Evolutionary conservation across 1,140 invertebrate genomes (phyloP).

Genomic region (Zaprionus capensis): DNA sequence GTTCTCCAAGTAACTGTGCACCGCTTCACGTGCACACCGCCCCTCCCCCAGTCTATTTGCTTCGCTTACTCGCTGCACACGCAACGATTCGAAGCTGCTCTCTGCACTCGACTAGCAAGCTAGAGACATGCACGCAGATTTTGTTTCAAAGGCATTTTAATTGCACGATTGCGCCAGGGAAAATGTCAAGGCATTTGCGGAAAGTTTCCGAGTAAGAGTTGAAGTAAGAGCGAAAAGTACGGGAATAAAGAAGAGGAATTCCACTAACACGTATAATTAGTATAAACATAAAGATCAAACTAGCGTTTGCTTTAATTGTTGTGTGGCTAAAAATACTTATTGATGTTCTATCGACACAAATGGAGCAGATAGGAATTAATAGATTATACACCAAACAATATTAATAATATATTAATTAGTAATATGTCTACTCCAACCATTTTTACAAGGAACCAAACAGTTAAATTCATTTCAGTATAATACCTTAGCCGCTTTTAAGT

Average conservation of each 20-base stretch:
- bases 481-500: too few species aligned
- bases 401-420: too few species aligned
- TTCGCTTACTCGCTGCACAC: neutral
- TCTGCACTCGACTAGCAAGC: constrained; percentile 20
- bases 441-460: too few species aligned
- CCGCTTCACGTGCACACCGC: neutral
- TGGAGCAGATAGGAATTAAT: neutral
- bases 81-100: constrained; percentile 21
- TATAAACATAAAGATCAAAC: neutral
- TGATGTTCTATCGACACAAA: neutral
- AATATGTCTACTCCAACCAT: too few species aligned
- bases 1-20: constrained; percentile 22
- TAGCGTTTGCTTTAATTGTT: neutral
- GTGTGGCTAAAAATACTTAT: neutral
- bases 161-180: constrained; percentile 56
- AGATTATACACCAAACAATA: neutral
- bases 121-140: constrained; percentile 57
- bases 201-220: neutral
- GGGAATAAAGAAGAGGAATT: neutral
- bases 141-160: constrained; percentile 73
- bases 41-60: neutral
- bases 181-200: constrained; percentile 40
- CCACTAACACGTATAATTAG: neutral
- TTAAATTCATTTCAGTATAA: too few species aligned
- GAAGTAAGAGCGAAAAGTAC: neutral